phyloP scores from a whole-genome alignment of 2,113 vertebrate species.

The Melanocharis versteri region DNA sequence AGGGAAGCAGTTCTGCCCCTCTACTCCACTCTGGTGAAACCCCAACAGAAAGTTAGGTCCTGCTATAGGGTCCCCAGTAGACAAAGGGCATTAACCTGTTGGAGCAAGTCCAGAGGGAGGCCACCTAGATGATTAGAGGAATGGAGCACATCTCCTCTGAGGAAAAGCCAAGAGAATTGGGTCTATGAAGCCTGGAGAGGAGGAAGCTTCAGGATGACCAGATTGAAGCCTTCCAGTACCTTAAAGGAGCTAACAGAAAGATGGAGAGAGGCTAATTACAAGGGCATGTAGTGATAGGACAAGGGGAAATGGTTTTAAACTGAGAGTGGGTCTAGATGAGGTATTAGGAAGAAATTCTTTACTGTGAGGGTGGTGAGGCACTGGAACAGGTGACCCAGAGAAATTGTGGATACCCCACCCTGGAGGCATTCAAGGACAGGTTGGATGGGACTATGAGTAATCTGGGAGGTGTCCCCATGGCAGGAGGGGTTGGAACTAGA shows the following conservation, averaged over 20 bases:
- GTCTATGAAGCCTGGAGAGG: not conserved
- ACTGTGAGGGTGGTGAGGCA: not conserved
- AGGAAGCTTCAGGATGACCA: not conserved
- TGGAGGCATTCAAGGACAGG: not conserved
- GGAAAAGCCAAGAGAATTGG: not conserved
- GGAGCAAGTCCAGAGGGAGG: not conserved
- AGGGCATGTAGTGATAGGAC: not conserved
- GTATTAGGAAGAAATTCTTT: not conserved
- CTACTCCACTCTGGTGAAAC: not conserved
- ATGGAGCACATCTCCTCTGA: not conserved
- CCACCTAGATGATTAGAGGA: too few relatives aligned
- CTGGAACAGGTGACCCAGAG: not conserved
- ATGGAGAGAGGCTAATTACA: not conserved
- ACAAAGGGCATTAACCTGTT: not conserved
- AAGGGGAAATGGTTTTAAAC: not conserved
- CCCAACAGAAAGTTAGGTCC: not conserved
- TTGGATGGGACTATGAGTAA: not conserved
- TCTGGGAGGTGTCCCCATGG: not conserved
- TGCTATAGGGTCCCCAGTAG: not conserved
- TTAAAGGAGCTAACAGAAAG: not conserved
- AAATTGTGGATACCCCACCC: too few relatives aligned
- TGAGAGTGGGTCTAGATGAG: not conserved
- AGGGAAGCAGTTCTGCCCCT: not conserved
- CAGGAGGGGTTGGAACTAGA: fast-evolving
- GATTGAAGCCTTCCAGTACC: not conserved